Conservation (phyloP, 2,797 vertebrate species). For the Mycteria americana region DNA sequence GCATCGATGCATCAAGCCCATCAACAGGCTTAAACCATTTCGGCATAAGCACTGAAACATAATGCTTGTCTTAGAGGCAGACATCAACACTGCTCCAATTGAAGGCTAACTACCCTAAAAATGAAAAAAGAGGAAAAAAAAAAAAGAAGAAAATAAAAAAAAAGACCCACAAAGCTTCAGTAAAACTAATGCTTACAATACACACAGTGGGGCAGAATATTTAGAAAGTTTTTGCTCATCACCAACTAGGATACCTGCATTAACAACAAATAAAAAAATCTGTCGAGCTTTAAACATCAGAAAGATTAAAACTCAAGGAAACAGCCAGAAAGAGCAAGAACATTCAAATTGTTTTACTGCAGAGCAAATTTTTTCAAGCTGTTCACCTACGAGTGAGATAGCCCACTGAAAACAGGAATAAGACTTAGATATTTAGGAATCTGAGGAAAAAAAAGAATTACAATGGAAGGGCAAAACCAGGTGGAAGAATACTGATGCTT, state of each 20-base stretch:
- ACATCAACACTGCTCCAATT: neutral
- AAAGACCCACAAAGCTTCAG: neutral
- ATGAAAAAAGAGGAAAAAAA: neutral
- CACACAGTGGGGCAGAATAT: neutral
- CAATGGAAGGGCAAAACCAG: neutral
- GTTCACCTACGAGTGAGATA: neutral
- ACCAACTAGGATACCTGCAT: accelerated
- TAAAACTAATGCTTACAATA: neutral
- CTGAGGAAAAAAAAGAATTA: neutral
- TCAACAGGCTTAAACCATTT: neutral
- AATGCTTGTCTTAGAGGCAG: neutral
- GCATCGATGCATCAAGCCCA: neutral
- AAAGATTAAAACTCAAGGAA: neutral
- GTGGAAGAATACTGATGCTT: neutral
- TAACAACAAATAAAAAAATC: neutral
- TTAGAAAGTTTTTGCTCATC: neutral
- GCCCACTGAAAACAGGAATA: neutral
- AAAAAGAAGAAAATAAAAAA: no score
- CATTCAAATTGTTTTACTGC: neutral
- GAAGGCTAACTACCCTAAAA: neutral
- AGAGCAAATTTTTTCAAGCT: neutral
- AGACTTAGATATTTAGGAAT: neutral
- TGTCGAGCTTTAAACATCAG: neutral
- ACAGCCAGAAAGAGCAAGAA: neutral
- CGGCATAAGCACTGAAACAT: neutral